These are phyloP conservation scores for Tinea semifulvella DNA, from an alignment of 2,888 invertebrate genomes.

Conservation along the genomic window DNA sequence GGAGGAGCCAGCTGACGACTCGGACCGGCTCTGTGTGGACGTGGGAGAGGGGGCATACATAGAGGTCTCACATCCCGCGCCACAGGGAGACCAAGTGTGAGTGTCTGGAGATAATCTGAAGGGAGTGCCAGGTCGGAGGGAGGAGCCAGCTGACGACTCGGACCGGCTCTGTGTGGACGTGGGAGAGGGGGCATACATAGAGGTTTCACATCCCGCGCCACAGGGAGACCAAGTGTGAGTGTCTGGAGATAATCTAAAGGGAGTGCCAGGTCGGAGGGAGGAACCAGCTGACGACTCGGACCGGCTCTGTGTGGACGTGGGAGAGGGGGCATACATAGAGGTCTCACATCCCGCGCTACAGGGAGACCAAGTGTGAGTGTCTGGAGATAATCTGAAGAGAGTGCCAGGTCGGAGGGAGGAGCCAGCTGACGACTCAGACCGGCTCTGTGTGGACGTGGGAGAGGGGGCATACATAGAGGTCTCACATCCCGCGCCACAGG, in stretches of 20 bases:
- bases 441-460: slow-evolving; percentile 90
- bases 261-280: slow-evolving; percentile 68
- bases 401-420: slow-evolving; percentile 71
- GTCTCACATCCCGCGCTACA: slow-evolving; percentile 84
- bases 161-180: slow-evolving; percentile 92
- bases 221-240: slow-evolving; percentile 48
- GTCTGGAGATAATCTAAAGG: slow-evolving; percentile 32
- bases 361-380: slow-evolving; percentile 48
- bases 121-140: slow-evolving; percentile 67
- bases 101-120: too few species aligned
- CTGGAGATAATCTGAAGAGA: slow-evolving; percentile 35
- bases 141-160: slow-evolving; percentile 78
- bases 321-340: slow-evolving; percentile 89
- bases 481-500: slow-evolving; percentile 78
- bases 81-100: slow-evolving; percentile 54
- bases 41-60: slow-evolving; percentile 91
- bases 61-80: slow-evolving; percentile 88
- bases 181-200: slow-evolving; percentile 89
- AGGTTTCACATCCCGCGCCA: slow-evolving; percentile 87
- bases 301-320: slow-evolving; percentile 89
- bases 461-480: slow-evolving; percentile 92
- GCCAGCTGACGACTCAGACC: slow-evolving; percentile 83
- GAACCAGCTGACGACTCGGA: slow-evolving; percentile 83
- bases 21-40: slow-evolving; percentile 90
- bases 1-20: slow-evolving; percentile 77